Conservation (phyloP, 2,888 invertebrate genomes). For the Euzophera pinguis region DNA sequence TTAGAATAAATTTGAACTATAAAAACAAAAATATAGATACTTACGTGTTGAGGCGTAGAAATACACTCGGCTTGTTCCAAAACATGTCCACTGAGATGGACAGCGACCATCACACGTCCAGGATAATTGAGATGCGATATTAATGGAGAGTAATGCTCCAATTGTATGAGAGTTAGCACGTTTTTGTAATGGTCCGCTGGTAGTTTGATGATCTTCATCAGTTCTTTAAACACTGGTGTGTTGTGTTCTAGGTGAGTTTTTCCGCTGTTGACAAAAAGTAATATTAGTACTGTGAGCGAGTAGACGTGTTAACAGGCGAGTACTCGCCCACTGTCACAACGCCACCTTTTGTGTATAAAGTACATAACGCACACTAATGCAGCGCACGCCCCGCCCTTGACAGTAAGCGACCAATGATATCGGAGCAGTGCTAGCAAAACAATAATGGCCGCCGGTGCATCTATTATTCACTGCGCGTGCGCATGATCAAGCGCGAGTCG, state of each 20-base stretch:
- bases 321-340: no score
- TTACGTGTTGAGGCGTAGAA: constrained; percentile 92
- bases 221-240: constrained; percentile 93
- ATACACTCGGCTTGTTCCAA: constrained; percentile 94
- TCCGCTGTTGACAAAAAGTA: constrained; percentile 68
- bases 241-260: constrained; percentile 82
- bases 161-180: constrained; percentile 90
- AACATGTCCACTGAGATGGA: constrained; percentile 93
- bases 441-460: no score
- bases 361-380: no score
- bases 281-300: no score
- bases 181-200: constrained; percentile 97
- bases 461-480: no score
- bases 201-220: constrained; percentile 95
- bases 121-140: constrained; percentile 92
- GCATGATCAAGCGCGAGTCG: no score
- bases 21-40: constrained; percentile 30
- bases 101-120: constrained; percentile 91
- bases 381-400: no score
- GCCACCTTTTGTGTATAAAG: no score
- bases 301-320: no score
- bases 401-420: no score
- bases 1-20: no score
- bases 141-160: constrained; percentile 92
- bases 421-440: no score